phyloP scores from a whole-genome alignment of 2,797 vertebrate genomes.

The Cygnus olor region DNA sequence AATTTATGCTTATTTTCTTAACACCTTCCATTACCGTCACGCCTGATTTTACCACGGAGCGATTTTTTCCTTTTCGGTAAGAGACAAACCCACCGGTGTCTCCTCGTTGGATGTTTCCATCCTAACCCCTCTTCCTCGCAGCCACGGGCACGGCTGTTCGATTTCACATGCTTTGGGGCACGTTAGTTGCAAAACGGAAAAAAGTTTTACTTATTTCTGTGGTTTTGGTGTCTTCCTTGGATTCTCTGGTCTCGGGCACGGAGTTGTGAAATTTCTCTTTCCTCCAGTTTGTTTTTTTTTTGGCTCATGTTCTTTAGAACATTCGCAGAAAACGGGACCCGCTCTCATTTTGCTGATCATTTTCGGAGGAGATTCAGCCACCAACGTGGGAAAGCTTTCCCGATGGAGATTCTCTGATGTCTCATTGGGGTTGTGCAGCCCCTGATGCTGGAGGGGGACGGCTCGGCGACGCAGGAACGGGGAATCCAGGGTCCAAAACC shows the following conservation, averaged over 20 bases:
- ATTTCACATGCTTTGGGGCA: no score
- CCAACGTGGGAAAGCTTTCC: background rate
- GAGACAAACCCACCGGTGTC: no score
- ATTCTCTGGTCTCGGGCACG: background rate
- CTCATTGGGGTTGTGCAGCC: background rate
- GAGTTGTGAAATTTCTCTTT: background rate
- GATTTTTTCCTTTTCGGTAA: no score
- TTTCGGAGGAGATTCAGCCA: background rate
- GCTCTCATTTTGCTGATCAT: background rate
- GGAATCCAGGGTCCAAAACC: no score
- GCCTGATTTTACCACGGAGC: no score
- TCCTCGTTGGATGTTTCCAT: no score
- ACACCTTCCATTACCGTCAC: no score
- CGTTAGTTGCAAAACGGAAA: accelerated
- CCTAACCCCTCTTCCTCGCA: no score
- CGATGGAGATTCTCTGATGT: accelerated
- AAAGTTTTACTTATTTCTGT: background rate
- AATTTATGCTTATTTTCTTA: no score
- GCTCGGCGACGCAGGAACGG: accelerated
- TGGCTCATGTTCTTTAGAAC: background rate
- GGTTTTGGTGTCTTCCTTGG: accelerated
- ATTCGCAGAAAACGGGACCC: accelerated
- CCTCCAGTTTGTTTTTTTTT: no score
- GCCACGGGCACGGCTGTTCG: no score
- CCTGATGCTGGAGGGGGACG: accelerated